These are phyloP conservation scores for Xestia c-nigrum DNA, from an alignment of 2,888 invertebrate genomes.

Conservation along the genomic window DNA sequence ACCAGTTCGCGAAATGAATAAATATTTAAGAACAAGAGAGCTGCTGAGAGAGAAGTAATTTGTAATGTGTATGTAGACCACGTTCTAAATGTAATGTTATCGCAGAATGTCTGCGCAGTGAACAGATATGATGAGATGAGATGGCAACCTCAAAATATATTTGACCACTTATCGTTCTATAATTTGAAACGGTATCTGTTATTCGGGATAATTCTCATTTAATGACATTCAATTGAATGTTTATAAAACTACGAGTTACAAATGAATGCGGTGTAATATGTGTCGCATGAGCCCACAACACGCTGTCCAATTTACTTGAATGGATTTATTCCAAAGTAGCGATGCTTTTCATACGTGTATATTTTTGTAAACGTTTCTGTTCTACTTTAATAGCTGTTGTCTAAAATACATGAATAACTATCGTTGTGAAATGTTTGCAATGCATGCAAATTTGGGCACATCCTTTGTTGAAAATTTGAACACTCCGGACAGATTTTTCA, in stretches of 20 bases:
- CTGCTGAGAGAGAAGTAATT: constrained; percentile 8
- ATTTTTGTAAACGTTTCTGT: constrained; percentile 15
- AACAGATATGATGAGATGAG: too few relatives aligned
- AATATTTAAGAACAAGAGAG: constrained; percentile 46
- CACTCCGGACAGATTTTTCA: constrained; percentile 28
- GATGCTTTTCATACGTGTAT: constrained; percentile 6
- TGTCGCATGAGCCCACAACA: not conserved
- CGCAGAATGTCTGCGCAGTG: constrained; percentile 25
- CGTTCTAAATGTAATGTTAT: constrained; percentile 27
- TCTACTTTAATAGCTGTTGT: constrained; percentile 18
- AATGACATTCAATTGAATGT: not conserved
- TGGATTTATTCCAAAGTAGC: constrained; percentile 24
- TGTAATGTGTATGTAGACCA: constrained; percentile 34
- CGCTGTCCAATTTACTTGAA: constrained; percentile 20
- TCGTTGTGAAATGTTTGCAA: constrained; percentile 4
- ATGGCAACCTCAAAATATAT: constrained; percentile 1
- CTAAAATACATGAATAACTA: constrained; percentile 26
- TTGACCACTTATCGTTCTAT: constrained; percentile 18
- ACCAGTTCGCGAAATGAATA: constrained; percentile 65
- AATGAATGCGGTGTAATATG: constrained; percentile 3
- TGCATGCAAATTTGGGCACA: constrained; percentile 29
- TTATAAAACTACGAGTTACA: not conserved
- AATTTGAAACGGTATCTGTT: constrained; percentile 5
- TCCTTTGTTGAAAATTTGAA: constrained; percentile 40
- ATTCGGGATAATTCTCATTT: constrained; percentile 8